Percentiles rank a stretch among this genome's conserved stretches.
Conservation (phyloP, 2,113 vertebrate species). For the Grantiella picta region DNA sequence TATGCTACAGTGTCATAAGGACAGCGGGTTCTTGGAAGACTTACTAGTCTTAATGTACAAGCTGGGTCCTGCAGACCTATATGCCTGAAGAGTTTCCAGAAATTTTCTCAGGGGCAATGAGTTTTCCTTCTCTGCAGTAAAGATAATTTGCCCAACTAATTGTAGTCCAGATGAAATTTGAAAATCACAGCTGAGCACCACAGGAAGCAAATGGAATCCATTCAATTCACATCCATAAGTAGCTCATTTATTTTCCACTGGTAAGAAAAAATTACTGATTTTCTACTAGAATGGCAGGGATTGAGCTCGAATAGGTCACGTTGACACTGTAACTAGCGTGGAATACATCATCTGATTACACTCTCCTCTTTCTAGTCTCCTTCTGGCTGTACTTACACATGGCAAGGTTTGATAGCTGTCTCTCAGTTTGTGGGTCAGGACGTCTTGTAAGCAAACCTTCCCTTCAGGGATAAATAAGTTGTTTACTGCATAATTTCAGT, state of each 20-base stretch:
- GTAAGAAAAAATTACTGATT: background rate
- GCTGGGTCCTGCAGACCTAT: background rate
- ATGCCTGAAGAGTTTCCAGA: rapidly evolving
- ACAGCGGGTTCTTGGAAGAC: background rate
- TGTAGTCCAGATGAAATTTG: background rate
- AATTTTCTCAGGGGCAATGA: background rate
- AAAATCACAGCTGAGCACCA: background rate
- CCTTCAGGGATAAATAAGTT: background rate
- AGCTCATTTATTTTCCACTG: background rate
- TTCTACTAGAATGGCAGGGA: background rate
- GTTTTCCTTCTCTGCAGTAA: background rate
- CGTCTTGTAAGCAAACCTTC: background rate
- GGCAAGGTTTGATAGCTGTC: background rate
- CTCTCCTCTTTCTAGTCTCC: background rate
- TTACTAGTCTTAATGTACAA: background rate
- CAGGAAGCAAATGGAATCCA: background rate
- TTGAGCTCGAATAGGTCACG: background rate
- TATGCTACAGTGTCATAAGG: background rate
- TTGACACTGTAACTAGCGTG: background rate
- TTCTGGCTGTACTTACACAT: background rate
- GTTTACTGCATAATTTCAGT: background rate
- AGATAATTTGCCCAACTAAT: background rate
- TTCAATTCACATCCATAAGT: background rate
- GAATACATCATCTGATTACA: background rate
- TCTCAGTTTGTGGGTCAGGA: background rate